Evolutionary conservation across 2,113 vertebrate species (phyloP).

Genomic region (Orthochromis malagaraziensis): DNA sequence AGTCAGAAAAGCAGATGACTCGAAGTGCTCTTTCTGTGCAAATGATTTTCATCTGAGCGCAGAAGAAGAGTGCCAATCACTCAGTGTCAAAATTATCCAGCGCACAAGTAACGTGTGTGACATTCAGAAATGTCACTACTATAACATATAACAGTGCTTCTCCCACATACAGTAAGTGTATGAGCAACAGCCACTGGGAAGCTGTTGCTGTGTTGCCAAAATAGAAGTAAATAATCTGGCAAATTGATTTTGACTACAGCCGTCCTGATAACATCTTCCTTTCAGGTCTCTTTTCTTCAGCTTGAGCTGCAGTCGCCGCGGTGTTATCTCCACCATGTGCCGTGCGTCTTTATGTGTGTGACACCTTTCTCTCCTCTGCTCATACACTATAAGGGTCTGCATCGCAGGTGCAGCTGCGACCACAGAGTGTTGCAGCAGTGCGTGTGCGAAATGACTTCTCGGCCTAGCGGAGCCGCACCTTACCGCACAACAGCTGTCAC

Average conservation of each 20-base stretch:
- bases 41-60: slow-evolving; percentile 13
- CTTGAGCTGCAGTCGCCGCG: neutral
- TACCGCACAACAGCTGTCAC: slow-evolving; percentile 53
- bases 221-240: neutral
- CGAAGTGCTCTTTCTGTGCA: slow-evolving; percentile 11
- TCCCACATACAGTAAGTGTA: neutral
- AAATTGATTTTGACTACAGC: neutral
- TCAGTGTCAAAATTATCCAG: slow-evolving; percentile 22
- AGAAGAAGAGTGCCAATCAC: slow-evolving; percentile 18
- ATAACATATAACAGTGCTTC: neutral
- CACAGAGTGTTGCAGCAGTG: neutral
- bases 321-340: neutral
- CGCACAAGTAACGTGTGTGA: slow-evolving; percentile 11
- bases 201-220: neutral
- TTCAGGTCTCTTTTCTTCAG: neutral
- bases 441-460: slow-evolving; percentile 20
- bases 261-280: neutral
- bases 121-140: slow-evolving; percentile 32
- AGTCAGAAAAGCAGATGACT: slow-evolving; percentile 9
- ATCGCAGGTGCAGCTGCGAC: slow-evolving; percentile 1
- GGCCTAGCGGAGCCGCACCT: slow-evolving; percentile 38
- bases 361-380: slow-evolving; percentile 1
- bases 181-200: neutral
- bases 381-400: neutral
- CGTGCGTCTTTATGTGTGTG: neutral